Evolutionary conservation across 1,140 invertebrate species (phyloP).

Genomic region (Coptotermes formosanus): DNA sequence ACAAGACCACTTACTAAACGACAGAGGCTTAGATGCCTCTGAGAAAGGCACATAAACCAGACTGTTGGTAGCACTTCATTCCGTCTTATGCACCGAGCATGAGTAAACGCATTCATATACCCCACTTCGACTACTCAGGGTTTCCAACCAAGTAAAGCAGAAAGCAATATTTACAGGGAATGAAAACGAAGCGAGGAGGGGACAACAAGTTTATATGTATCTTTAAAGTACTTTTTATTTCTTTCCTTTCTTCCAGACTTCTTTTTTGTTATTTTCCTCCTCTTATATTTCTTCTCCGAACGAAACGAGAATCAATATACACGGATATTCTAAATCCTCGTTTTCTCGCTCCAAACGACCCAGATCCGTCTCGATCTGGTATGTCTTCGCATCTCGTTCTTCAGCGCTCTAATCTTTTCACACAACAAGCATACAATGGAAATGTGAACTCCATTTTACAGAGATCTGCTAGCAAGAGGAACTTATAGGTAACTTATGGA

Average conservation of each 20-base stretch:
- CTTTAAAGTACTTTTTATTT: background rate
- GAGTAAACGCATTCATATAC: background rate
- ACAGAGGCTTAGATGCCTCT: background rate
- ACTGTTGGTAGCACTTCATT: background rate
- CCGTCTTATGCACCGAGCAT: background rate
- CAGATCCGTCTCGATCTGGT: background rate
- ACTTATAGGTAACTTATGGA: background rate
- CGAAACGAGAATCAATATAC: background rate
- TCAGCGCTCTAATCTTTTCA: background rate
- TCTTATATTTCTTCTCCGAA: background rate
- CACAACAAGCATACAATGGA: conserved; percentile 6
- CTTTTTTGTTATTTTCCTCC: background rate
- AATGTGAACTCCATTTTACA: background rate
- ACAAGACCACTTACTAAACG: background rate
- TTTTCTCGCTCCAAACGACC: background rate
- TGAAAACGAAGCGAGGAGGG: background rate
- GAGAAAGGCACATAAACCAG: background rate
- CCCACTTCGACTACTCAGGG: background rate
- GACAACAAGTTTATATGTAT: background rate
- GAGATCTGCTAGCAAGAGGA: background rate
- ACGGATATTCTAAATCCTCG: background rate
- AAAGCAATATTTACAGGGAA: background rate
- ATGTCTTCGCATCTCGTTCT: background rate
- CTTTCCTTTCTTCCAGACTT: background rate
- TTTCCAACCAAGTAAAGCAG: background rate